Percentiles rank a stretch among this genome's conserved stretches.
phyloP scores from a whole-genome alignment of 2,113 vertebrate genomes.

The Aptenodytes patagonicus region DNA sequence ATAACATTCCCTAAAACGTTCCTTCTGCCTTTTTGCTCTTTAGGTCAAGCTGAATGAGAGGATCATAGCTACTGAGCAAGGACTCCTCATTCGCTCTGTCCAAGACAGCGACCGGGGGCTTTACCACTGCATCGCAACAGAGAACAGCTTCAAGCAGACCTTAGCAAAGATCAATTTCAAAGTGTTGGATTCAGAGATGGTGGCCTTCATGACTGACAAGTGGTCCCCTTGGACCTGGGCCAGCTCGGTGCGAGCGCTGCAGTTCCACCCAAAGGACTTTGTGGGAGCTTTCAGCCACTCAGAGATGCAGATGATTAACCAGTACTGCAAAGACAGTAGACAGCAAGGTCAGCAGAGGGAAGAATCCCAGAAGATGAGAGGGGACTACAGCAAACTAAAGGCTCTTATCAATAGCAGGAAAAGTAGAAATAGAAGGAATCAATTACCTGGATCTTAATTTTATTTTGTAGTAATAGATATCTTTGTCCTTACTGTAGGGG shows the following conservation, averaged over 20 bases:
- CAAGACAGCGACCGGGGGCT: conserved; percentile 89
- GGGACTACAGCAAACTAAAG: conserved; percentile 93
- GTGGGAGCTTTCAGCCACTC: conserved; percentile 86
- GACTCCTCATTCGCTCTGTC: conserved; percentile 89
- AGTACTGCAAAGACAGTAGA: conserved; percentile 93
- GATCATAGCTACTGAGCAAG: conserved; percentile 87
- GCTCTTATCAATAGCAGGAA: conserved; percentile 91
- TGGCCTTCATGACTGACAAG: conserved; percentile 84
- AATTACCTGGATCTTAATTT: conserved; percentile 82
- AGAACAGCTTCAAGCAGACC: conserved; percentile 95
- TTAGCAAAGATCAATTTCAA: conserved; percentile 92
- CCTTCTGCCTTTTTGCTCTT: neutral
- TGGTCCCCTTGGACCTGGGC: conserved; percentile 88
- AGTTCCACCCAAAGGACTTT: conserved; percentile 87
- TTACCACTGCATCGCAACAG: conserved; percentile 93
- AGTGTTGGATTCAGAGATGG: conserved; percentile 84
- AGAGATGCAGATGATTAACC: conserved; percentile 89
- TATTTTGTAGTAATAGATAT: neutral
- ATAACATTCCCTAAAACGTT: neutral
- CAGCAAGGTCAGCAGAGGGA: conserved; percentile 78
- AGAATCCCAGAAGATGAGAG: conserved; percentile 77
- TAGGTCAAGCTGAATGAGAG: conserved; percentile 93
- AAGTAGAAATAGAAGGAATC: conserved; percentile 92
- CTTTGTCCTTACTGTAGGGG: conserved; percentile 13
- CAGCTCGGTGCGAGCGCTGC: conserved; percentile 72